These are phyloP conservation scores for Larimichthys polyactis DNA, from an alignment of 2,113 vertebrate species.

Conservation along the genomic window DNA sequence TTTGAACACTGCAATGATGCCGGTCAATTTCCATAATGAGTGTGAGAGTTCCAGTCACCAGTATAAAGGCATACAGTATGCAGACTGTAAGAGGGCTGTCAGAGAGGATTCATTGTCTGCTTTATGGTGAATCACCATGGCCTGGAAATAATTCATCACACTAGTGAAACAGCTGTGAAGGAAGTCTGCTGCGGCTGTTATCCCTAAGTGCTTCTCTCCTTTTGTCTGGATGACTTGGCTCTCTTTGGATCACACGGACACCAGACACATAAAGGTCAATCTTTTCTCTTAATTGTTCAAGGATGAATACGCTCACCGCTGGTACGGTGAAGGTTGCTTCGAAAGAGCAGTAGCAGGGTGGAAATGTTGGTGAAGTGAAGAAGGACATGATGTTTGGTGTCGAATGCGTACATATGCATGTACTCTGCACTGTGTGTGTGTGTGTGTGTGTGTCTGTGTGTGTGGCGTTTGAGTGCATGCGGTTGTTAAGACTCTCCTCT, in stretches of 20 bases:
- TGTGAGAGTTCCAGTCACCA: slow-evolving; percentile 17
- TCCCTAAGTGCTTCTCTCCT: slow-evolving; percentile 63
- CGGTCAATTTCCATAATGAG: slow-evolving; percentile 55
- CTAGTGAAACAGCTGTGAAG: slow-evolving; percentile 65
- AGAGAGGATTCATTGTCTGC: slow-evolving; percentile 65
- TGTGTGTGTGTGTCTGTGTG: slow-evolving; percentile 3
- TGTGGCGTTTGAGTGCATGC: slow-evolving; percentile 46
- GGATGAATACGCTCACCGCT: slow-evolving; percentile 23
- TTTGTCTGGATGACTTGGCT: slow-evolving; percentile 60
- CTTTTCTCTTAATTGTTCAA: slow-evolving; percentile 47
- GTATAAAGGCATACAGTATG: slow-evolving; percentile 37
- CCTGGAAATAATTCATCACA: slow-evolving; percentile 77
- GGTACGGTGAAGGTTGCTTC: not conserved
- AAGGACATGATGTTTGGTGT: slow-evolving; percentile 17
- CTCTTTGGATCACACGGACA: slow-evolving; percentile 36
- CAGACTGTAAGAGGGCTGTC: slow-evolving; percentile 56
- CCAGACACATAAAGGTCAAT: slow-evolving; percentile 62
- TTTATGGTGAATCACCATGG: slow-evolving; percentile 59
- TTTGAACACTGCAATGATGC: slow-evolving; percentile 32
- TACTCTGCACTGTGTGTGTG: slow-evolving; percentile 10
- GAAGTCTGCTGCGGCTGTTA: slow-evolving; percentile 60
- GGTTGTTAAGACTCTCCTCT: slow-evolving; percentile 74
- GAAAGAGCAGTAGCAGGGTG: slow-evolving; percentile 16
- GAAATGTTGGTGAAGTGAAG: not conserved
- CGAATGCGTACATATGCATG: slow-evolving; percentile 37